Evolutionary conservation across 2,888 invertebrate species (phyloP).

Genomic region (Tetramorium bicarinatum): DNA sequence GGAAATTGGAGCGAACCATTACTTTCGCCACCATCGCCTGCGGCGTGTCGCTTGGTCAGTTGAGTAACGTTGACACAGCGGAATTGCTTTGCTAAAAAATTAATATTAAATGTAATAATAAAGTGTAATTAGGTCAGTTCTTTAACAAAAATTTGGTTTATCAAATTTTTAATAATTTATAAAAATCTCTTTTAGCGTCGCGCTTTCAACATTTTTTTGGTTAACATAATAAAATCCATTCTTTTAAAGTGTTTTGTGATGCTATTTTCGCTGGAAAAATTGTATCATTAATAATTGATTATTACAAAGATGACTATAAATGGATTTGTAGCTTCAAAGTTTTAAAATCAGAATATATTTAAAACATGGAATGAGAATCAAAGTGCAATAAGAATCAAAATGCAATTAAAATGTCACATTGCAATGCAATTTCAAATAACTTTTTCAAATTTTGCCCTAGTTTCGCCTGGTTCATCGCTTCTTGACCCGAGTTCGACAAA

Average conservation of each 20-base stretch:
- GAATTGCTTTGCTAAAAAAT: not conserved
- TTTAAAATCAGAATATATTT: not conserved
- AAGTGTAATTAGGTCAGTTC: not conserved
- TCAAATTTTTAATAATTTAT: not conserved
- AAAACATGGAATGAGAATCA: not conserved
- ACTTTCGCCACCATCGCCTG: constrained; percentile 45
- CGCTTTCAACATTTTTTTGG: not conserved
- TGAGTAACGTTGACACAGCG: constrained; percentile 6
- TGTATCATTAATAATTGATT: too few species aligned
- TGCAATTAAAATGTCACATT: not conserved
- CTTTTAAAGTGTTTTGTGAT: not conserved
- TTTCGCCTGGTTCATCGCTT: constrained; percentile 54
- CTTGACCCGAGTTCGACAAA: constrained; percentile 68
- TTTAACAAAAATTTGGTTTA: not conserved
- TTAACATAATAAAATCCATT: not conserved
- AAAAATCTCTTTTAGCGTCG: too few species aligned
- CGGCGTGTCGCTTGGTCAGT: constrained; percentile 13
- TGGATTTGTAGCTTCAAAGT: not conserved
- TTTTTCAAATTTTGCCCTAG: constrained; percentile 64
- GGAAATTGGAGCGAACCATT: constrained; percentile 42
- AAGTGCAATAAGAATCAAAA: not conserved
- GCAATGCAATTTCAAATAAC: constrained; percentile 50
- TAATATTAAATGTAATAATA: not conserved
- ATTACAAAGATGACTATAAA: not conserved
- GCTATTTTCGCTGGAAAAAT: not conserved